phyloP scores from a whole-genome alignment of 2,113 vertebrate species.

The Campylomormyrus tamandua region DNA sequence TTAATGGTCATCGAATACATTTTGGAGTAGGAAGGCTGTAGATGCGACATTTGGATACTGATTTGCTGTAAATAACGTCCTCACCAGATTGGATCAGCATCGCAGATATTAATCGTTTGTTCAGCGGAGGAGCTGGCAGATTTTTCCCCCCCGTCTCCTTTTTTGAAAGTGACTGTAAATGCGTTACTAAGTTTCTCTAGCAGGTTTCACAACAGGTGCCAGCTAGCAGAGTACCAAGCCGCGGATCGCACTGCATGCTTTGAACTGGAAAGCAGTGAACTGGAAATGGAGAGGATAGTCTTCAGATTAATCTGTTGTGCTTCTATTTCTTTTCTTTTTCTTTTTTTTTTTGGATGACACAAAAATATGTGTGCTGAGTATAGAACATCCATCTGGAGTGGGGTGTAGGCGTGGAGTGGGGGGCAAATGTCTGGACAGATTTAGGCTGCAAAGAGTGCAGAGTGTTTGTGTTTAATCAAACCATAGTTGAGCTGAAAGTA shows the following conservation, averaged over 20 bases:
- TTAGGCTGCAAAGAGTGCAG: neutral
- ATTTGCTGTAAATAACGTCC: slow-evolving; percentile 81
- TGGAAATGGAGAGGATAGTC: slow-evolving; percentile 21
- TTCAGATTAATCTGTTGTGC: slow-evolving; percentile 3
- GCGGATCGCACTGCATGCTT: slow-evolving; percentile 42
- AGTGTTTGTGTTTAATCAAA: neutral
- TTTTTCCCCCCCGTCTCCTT: slow-evolving; percentile 53
- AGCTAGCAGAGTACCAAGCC: slow-evolving; percentile 51
- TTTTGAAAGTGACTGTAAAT: slow-evolving; percentile 68
- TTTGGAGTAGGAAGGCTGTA: slow-evolving; percentile 66
- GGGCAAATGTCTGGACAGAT: slow-evolving; percentile 18
- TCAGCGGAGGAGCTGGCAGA: slow-evolving; percentile 87
- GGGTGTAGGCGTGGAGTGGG: neutral
- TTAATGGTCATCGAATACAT: slow-evolving; percentile 60
- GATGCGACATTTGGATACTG: slow-evolving; percentile 74
- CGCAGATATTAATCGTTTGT: slow-evolving; percentile 83
- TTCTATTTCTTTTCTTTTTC: slow-evolving; percentile 39
- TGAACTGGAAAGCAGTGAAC: slow-evolving; percentile 46
- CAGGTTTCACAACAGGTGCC: slow-evolving; percentile 62
- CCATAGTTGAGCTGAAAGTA: neutral
- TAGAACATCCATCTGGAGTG: slow-evolving; percentile 14
- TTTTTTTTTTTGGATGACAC: slow-evolving; percentile 37
- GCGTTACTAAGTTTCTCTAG: slow-evolving; percentile 64
- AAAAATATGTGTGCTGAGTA: slow-evolving; percentile 50
- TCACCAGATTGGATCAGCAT: slow-evolving; percentile 76